Base-by-base conservation (phyloP, 2,113 vertebrate species). In the Dissostichus mawsoni region DNA sequence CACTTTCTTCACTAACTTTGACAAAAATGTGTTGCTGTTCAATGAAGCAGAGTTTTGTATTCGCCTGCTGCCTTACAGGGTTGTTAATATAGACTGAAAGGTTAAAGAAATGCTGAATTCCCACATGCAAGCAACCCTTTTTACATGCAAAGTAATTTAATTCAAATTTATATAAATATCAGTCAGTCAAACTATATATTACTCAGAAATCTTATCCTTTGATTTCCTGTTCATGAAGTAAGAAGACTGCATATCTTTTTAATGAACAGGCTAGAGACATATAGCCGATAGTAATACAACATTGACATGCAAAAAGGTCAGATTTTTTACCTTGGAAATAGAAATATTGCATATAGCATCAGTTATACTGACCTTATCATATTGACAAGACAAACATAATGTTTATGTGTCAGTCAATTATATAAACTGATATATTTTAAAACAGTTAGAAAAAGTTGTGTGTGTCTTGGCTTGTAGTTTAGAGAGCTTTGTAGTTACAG, bases 221-320 rank as follows among this genome's bases (percentile, higher is more conserved):
- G 29, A 29, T 29, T 29, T 29, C 29, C 29, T 29, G 29, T 29
- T 29, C 29, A 29, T 29, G 29, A 4, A 29, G 29, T 29, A 29
- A 29, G 29, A 29, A 29, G 29, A 29, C 29, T 29, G 29, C 3
- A 29, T 29, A 29, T 29, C 3, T 29, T 29, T 29, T 29, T 29
- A 29, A 29, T 29, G 3, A 29, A 29, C 29, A 29, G 29, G 36
- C 36, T 41, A 41, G 4, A 41, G 7, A 41, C 36, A 71, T 18
- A 4, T n/a, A 3, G 10, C 17, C 36, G 36, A 41, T 41, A 41
- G 2, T 5, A n/a, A 61, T 8, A 20, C 20, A 61, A 62, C 12
- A 41, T 51, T 52, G 47, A 62, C 56, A 41, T 18, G 16, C 65
- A 14, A 55, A 74, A 73, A 64, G 73, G 69, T 65, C 13, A 56